These are phyloP conservation scores for Ctenochaetus hawaiiensis DNA, from an alignment of 2,797 vertebrate genomes.

Conservation along the genomic window DNA sequence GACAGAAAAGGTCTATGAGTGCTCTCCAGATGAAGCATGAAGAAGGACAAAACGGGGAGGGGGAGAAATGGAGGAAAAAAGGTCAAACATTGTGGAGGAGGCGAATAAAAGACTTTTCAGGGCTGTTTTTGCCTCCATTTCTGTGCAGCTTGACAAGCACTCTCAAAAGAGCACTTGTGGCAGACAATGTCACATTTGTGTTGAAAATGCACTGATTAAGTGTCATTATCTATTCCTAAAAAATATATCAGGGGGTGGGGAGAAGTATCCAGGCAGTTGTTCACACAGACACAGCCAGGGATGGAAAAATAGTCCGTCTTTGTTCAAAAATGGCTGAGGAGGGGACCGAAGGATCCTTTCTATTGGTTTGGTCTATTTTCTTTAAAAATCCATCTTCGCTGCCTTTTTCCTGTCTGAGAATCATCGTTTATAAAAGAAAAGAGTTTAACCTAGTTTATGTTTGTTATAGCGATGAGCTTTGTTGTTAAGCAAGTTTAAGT, in stretches of 20 bases:
- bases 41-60: conserved; percentile 12
- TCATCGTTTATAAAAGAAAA: neutral
- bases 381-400: conserved; percentile 5
- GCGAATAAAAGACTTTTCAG: conserved; percentile 14
- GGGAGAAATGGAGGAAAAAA: neutral
- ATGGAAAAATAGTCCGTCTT: conserved; percentile 17
- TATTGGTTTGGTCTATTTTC: conserved; percentile 20
- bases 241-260: conserved; percentile 20
- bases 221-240: conserved; percentile 44
- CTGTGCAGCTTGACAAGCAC: conserved; percentile 17
- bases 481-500: neutral
- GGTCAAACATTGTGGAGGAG: neutral
- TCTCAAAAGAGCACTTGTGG: conserved; percentile 39
- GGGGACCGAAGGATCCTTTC: conserved; percentile 16
- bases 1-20: conserved; percentile 1
- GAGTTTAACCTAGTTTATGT: neutral
- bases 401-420: neutral
- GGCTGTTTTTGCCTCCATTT: conserved; percentile 22
- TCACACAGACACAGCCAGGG: conserved; percentile 24
- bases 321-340: conserved; percentile 13
- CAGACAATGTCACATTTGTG: conserved; percentile 45
- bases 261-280: conserved; percentile 16
- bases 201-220: conserved; percentile 48
- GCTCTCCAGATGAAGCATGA: conserved; percentile 16
- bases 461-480: neutral